Evolutionary conservation across 2,888 invertebrate species (phyloP), one percentile per base, ranked within the genome.

Genomic region (Cerastoderma edule): DNA sequence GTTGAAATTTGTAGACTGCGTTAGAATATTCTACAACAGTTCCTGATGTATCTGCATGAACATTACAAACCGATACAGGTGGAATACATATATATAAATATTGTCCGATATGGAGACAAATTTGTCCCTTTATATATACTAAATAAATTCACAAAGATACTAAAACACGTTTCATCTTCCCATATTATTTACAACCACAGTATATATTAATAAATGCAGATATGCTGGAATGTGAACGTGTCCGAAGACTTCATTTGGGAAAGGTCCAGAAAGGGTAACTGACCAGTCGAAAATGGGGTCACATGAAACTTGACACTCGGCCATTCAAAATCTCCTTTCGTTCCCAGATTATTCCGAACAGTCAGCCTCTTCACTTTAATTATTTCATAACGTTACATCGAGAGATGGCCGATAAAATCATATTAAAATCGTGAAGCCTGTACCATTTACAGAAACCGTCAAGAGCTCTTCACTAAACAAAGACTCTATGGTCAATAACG

Each of bases 261-360:
- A 19, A 48, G n/a, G 5, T 6, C 16, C 48, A 48, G n/a, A 19
- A 6, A 48, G 24, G 27, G 24, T 53, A 53, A 53, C 5, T 30
- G 28, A 56, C 56, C 56, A 56, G 56, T 28, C 30, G 56, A 56
- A n/a, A n/a, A 30, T 56, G 39, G 39, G 60, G 60, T 60, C 60
- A 39, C 6, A 24, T 22, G 39, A 60, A 60, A 60, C 32, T 24
- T 39, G 60, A 60, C 60, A 60, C 39, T 39, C 33, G 60, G n/a
- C 13, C 10, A 8, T 60, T 60, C 22, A 35, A 35, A 60, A 39
- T 8, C 35, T 60, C 32, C 22, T 39, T n/a, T 16, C 60, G 22
- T 60, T 60, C 39, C 60, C 35, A 60, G 22, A 39, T 39, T 10
- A 22, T 19, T 19, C n/a, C 35, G 22, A 60, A 35, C 24, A 60